Evolutionary conservation across 2,113 vertebrate genomes (phyloP), one percentile per base, ranked within the genome.

Genomic region (Malurus melanocephalus): DNA sequence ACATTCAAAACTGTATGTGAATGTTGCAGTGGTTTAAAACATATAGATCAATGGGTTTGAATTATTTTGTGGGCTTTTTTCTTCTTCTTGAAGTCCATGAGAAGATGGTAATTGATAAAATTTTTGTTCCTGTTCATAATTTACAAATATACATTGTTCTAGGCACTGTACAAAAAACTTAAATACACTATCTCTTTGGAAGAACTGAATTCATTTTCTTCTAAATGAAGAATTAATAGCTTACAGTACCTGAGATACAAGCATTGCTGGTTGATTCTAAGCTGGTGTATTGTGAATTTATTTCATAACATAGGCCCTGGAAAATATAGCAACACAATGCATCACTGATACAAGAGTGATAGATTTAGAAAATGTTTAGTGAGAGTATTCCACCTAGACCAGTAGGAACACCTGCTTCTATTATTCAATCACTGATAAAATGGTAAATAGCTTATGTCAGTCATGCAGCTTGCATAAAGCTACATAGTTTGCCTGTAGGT

Each of bases 401-500:
- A 93, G 94, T 95, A 95, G 95, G 95, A 96, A 96, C 95, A 97
- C 96, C 96, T 97, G 96, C 95, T 96, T 95, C 96, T 96, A 94
- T 97, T 97, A 96, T 97, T 94, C 94, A 83, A 27, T 96, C 94
- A 92, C 95, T 95, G 96, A 97, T 97, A 97, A 97, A 96, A 96
- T 96, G 95, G 95, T 97, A 97, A 97, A 96, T 95, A 96, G 94
- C 95, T 95, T 88, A 71, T 97, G 95, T 96, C 94, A 96, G 95
- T 94, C 93, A 93, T 94, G 91, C 91, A 93, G 88, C 88, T 92
- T 94, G 89, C 91, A 95, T 92, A 96, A 96, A 96, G 75, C 87
- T 90, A 91, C 87, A 91, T 86, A 93, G 88, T 96, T 96, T 96
- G 93, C 93, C 94, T 95, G 88, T 96, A 88, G 94, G 68, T 57